phyloP scores from a whole-genome alignment of 1,140 invertebrate genomes.

The Diabrotica undecimpunctata region DNA sequence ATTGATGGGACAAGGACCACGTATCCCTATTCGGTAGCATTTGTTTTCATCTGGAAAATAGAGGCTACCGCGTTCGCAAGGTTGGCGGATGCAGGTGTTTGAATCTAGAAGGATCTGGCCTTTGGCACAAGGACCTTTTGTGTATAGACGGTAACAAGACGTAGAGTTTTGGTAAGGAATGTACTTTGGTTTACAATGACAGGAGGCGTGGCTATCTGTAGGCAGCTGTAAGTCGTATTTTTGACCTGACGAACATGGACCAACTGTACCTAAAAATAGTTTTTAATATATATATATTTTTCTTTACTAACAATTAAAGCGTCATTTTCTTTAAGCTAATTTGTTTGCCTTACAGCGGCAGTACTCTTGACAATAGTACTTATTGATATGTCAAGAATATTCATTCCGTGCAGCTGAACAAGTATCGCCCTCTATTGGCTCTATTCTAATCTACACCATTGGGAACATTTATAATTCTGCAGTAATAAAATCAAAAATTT shows the following conservation, averaged over 20 bases:
- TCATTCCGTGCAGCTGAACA: no score
- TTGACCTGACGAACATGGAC: slow-evolving; percentile 69
- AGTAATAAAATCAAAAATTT: no score
- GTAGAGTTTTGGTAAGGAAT: slow-evolving; percentile 61
- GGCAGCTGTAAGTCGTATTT: slow-evolving; percentile 51
- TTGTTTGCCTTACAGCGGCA: no score
- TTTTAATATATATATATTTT: not conserved
- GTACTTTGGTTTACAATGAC: slow-evolving; percentile 67
- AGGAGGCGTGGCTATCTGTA: slow-evolving; percentile 53
- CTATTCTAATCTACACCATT: no score
- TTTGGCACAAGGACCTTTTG: slow-evolving; percentile 66
- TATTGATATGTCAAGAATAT: no score
- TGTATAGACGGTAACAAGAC: slow-evolving; percentile 70
- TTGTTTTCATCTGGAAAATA: slow-evolving; percentile 68
- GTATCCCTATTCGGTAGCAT: slow-evolving; percentile 70
- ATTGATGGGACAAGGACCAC: slow-evolving; percentile 65
- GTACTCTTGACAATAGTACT: no score
- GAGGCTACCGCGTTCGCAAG: slow-evolving; percentile 66
- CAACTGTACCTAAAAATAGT: slow-evolving; percentile 55
- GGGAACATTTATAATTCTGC: no score
- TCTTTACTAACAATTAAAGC: no score
- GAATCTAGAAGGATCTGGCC: slow-evolving; percentile 65
- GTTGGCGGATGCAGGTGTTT: slow-evolving; percentile 58
- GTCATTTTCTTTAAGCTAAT: no score
- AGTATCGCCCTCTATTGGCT: no score